Evolutionary conservation across 2,797 vertebrate species (phyloP).

Genomic region (Lophura swinhoii): DNA sequence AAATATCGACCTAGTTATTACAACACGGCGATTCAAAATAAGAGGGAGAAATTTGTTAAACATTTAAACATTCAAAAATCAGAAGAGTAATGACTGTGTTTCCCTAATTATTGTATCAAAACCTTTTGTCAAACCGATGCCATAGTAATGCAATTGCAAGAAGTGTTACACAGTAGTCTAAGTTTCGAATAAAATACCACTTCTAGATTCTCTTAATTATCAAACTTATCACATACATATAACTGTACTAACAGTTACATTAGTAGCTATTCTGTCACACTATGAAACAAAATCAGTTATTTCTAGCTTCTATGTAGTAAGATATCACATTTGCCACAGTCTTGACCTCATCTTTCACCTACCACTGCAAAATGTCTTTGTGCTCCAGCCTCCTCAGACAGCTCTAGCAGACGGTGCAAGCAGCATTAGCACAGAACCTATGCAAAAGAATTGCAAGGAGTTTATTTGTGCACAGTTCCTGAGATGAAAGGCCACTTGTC

Average conservation of each 20-base stretch:
- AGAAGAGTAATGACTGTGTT: background rate
- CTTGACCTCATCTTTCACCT: background rate
- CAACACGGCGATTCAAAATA: background rate
- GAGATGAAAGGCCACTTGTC: background rate
- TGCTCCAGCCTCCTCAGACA: background rate
- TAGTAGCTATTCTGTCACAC: background rate
- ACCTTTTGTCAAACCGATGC: background rate
- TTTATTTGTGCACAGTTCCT: background rate
- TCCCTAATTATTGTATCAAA: background rate
- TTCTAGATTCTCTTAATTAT: background rate
- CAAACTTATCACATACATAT: background rate
- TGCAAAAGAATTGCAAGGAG: background rate
- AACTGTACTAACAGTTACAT: background rate
- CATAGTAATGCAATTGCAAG: background rate
- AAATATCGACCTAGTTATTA: background rate
- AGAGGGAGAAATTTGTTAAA: background rate
- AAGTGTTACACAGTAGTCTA: background rate
- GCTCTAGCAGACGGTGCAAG: fast-evolving
- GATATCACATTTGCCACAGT: background rate
- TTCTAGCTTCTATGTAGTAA: background rate
- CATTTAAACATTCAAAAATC: background rate
- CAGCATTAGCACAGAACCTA: background rate
- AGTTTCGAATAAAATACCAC: background rate
- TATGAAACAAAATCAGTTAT: background rate
- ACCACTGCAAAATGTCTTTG: background rate